These are phyloP conservation scores for Spilarctia lutea DNA, from an alignment of 2,888 invertebrate genomes.

Conservation along the genomic window DNA sequence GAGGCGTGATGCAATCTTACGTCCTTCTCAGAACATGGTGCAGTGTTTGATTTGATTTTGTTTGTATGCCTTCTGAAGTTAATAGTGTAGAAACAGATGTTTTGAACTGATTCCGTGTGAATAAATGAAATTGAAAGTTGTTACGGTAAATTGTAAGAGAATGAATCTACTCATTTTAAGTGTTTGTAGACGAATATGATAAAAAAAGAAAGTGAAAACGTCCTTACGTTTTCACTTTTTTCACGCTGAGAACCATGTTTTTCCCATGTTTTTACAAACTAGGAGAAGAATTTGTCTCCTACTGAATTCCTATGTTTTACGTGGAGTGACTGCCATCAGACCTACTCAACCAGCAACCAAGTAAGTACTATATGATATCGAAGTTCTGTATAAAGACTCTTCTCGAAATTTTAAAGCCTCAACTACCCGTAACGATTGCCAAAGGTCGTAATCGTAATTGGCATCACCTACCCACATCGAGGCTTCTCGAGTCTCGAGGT, in stretches of 20 bases:
- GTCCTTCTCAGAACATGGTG: slow-evolving; percentile 57
- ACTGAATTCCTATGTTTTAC: no score
- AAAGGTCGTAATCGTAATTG: background rate
- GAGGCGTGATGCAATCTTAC: slow-evolving; percentile 67
- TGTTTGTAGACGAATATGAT: background rate
- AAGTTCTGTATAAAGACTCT: no score
- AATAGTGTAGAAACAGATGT: slow-evolving; percentile 37
- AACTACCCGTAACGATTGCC: no score
- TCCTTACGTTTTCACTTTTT: no score
- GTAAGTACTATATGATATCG: no score
- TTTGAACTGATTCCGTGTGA: slow-evolving; percentile 32
- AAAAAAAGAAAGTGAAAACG: background rate
- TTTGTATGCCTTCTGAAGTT: slow-evolving; percentile 41
- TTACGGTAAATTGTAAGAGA: slow-evolving; percentile 10
- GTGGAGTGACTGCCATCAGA: no score
- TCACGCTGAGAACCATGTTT: no score
- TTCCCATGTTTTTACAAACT: no score
- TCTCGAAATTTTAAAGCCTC: no score
- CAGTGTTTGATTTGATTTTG: slow-evolving; percentile 51
- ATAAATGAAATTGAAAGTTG: slow-evolving; percentile 49
- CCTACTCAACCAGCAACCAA: no score
- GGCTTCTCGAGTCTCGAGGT: no score
- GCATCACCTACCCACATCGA: background rate
- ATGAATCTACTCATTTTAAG: slow-evolving; percentile 9
- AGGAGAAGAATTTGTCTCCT: no score